Conservation (phyloP, 2,888 invertebrate genomes). For the Hedya salicella region DNA sequence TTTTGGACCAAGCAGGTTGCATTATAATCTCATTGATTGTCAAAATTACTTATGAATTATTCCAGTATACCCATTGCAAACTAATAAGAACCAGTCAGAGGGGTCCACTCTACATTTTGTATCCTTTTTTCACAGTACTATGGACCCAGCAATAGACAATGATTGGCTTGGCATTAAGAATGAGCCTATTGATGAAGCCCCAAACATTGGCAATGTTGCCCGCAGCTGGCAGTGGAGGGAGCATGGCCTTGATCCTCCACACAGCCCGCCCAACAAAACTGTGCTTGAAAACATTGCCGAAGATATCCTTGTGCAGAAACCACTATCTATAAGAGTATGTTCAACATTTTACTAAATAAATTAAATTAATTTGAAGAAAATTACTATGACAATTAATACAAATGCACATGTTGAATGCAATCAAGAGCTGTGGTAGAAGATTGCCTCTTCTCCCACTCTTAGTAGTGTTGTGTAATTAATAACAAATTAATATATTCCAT, state of each 20-base stretch:
- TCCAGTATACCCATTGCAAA: slow-evolving; percentile 5
- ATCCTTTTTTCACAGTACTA: slow-evolving; percentile 54
- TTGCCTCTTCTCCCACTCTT: too few relatives aligned
- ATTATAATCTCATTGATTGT: too few relatives aligned
- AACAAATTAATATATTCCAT: too few relatives aligned
- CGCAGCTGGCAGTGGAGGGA: slow-evolving; percentile 81
- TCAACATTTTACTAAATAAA: not conserved
- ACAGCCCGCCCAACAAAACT: slow-evolving; percentile 74
- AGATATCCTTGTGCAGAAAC: slow-evolving; percentile 86
- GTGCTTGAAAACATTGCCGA: slow-evolving; percentile 87
- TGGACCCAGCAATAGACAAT: slow-evolving; percentile 76
- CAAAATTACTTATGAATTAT: not conserved
- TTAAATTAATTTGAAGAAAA: not conserved
- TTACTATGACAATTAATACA: too few relatives aligned
- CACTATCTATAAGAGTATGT: slow-evolving; percentile 86
- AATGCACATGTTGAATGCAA: too few relatives aligned
- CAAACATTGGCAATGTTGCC: slow-evolving; percentile 69
- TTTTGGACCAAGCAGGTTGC: too few relatives aligned
- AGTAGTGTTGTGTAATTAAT: too few relatives aligned
- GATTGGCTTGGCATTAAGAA: slow-evolving; percentile 76
- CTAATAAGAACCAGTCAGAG: slow-evolving; percentile 44
- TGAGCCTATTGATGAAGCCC: slow-evolving; percentile 71
- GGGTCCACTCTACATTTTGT: too few relatives aligned
- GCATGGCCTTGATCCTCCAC: slow-evolving; percentile 69
- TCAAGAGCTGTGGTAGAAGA: too few relatives aligned